These are phyloP conservation scores for Cherax quadricarinatus DNA, from an alignment of 1,140 invertebrate genomes.

Conservation along the genomic window DNA sequence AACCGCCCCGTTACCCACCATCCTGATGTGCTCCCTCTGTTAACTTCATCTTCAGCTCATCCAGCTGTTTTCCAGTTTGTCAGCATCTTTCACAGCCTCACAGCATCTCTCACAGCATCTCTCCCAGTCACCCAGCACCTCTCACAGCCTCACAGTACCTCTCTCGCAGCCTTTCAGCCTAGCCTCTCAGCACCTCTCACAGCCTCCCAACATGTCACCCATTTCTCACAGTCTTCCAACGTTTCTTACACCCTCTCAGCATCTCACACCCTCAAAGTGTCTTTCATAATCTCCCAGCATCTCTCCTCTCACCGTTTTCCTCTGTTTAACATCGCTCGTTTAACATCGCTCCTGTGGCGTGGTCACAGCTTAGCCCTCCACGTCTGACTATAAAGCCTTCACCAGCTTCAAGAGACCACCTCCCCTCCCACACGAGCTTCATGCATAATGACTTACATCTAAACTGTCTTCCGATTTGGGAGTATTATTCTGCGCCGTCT, in stretches of 20 bases:
- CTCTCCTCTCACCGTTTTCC: no score
- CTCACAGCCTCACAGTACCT: not conserved
- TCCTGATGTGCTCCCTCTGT: not conserved
- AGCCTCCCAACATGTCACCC: not conserved
- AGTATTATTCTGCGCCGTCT: not conserved
- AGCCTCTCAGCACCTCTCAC: not conserved
- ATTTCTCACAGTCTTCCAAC: not conserved
- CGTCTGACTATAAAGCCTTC: no score
- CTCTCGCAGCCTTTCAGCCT: not conserved
- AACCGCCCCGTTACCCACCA: not conserved
- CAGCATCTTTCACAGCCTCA: not conserved
- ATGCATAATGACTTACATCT: no score
- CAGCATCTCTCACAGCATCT: not conserved
- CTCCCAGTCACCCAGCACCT: not conserved
- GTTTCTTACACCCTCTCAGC: slow-evolving; percentile 7
- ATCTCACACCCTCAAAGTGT: no score
- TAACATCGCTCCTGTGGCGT: no score
- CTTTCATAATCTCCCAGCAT: no score
- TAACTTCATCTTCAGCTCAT: no score
- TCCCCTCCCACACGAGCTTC: no score
- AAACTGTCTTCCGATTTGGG: no score
- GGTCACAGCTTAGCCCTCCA: no score
- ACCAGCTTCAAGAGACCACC: no score
- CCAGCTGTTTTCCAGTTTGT: not conserved
- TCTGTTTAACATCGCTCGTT: no score